Evolutionary conservation across 2,113 vertebrate genomes (phyloP).

Genomic region (Hypomesus transpacificus): DNA sequence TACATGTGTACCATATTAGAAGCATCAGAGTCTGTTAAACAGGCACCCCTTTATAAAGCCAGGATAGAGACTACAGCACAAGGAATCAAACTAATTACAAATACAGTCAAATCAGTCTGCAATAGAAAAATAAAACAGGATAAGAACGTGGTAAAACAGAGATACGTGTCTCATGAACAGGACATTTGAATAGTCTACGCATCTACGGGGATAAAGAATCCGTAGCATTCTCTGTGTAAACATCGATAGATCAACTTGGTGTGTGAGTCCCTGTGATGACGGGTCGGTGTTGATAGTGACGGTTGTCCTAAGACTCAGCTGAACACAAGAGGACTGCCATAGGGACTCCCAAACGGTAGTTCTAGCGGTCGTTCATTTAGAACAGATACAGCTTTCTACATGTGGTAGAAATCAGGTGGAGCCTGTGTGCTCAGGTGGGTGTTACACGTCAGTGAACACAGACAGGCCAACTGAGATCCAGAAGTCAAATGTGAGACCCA

Average conservation of each 20-base stretch:
- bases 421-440: too few relatives aligned
- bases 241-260: neutral
- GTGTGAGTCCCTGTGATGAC: neutral
- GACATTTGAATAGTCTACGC: constrained; percentile 9
- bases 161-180: neutral
- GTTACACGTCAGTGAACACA: too few relatives aligned
- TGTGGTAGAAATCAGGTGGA: too few relatives aligned
- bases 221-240: constrained; percentile 5
- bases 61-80: constrained; percentile 35
- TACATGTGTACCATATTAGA: constrained; percentile 45
- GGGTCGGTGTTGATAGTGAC: neutral
- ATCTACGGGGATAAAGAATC: constrained; percentile 5
- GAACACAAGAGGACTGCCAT: neutral
- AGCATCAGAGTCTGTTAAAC: constrained; percentile 43
- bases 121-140: constrained; percentile 13
- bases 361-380: too few relatives aligned
- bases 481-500: neutral
- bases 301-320: neutral
- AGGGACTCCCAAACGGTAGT: neutral
- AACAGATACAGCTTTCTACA: too few relatives aligned
- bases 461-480: neutral
- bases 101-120: constrained; percentile 10
- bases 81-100: constrained; percentile 13
- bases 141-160: constrained; percentile 17
- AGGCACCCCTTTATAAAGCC: constrained; percentile 48